Base-by-base conservation (phyloP, 2,797 vertebrate species). In the Capromys pilorides region DNA sequence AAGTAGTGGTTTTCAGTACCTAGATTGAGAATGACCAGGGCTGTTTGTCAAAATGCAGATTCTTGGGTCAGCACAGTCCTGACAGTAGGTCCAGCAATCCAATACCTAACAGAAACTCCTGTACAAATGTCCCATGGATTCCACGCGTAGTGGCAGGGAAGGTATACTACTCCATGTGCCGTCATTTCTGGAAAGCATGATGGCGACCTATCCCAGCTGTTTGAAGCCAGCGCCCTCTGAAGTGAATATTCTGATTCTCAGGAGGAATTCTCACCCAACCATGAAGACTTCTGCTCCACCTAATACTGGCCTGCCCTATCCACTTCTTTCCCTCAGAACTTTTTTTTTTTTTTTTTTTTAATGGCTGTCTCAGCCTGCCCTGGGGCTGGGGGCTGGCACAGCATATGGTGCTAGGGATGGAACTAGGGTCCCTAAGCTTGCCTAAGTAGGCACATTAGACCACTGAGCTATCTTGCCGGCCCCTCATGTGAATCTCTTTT, bases 11-110 rank as follows among this genome's bases (percentile, higher is more conserved):
- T 94, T 95, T 79, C 85, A 89, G 26, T 54, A 51, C 19, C 10
- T 85, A 51, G 14, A 31, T 26, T 77, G 66, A 31, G 33, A 95
- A 41, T 64, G 26, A 90, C 33, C 69, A 73, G n/a, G 22, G 26
- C 4, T n/a, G 36, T 86, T 71, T 94, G 66, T 64, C 41, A 69
- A 75, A 86, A 91, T 62, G 51, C 59, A 94, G 49, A 91, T 62
- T 79, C 77, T 81, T 90, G 71, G 28, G n/a, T 86, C 77, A 79
- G 33, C 45, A 73, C 5, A 10, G 62, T 41, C 89, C 84, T 92
- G 39, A 49, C 11, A 71, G 24, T 84, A 71, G 54, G 49, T 64
- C 79, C 81, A 78, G 83, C 77, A 95, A 80, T 79, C 51, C n/a
- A 80, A 45, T 16, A 33, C 83, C 84, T 75, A 94, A 77, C 54